phyloP scores from a whole-genome alignment of 2,888 invertebrate species.

The Imbricaverruca yamaguchii region DNA sequence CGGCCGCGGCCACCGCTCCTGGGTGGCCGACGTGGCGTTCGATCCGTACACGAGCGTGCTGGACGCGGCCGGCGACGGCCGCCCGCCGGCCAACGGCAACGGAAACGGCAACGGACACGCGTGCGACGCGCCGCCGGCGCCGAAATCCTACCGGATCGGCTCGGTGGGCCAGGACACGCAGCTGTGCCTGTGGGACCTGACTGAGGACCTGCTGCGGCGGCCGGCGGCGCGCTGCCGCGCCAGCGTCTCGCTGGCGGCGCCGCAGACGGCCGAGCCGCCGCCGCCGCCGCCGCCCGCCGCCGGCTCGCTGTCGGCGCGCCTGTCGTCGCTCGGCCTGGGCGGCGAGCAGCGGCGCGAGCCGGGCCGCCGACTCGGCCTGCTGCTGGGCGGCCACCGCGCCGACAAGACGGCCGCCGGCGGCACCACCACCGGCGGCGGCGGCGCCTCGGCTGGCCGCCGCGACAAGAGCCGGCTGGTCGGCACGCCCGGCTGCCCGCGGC shows the following conservation, averaged over 20 bases:
- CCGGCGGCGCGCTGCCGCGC: constrained; percentile 49
- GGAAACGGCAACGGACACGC: constrained; percentile 37
- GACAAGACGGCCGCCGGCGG: constrained; percentile 33
- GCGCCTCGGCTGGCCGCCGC: constrained; percentile 57
- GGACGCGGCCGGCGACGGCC: constrained; percentile 38
- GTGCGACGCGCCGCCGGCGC: neutral
- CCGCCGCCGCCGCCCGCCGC: constrained; percentile 33
- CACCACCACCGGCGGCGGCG: constrained; percentile 30
- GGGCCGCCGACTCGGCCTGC: constrained; percentile 46
- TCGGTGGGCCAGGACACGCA: constrained; percentile 97
- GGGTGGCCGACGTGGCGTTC: constrained; percentile 96
- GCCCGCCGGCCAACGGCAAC: constrained; percentile 39
- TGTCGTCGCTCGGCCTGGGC: constrained; percentile 2
- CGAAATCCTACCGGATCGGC: constrained; percentile 72
- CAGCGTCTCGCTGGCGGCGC: constrained; percentile 39
- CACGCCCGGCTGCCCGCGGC: constrained; percentile 76
- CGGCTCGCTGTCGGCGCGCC: neutral
- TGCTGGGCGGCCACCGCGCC: constrained; percentile 36
- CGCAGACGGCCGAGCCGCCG: constrained; percentile 39
- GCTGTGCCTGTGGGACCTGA: constrained; percentile 96
- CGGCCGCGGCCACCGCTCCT: constrained; percentile 94
- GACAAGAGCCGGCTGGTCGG: constrained; percentile 66
- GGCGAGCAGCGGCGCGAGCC: constrained; percentile 1
- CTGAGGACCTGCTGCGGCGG: constrained; percentile 82
- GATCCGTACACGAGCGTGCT: constrained; percentile 75